These are phyloP conservation scores for Pteruthius melanotis DNA, from an alignment of 2,113 vertebrate species.

Conservation along the genomic window DNA sequence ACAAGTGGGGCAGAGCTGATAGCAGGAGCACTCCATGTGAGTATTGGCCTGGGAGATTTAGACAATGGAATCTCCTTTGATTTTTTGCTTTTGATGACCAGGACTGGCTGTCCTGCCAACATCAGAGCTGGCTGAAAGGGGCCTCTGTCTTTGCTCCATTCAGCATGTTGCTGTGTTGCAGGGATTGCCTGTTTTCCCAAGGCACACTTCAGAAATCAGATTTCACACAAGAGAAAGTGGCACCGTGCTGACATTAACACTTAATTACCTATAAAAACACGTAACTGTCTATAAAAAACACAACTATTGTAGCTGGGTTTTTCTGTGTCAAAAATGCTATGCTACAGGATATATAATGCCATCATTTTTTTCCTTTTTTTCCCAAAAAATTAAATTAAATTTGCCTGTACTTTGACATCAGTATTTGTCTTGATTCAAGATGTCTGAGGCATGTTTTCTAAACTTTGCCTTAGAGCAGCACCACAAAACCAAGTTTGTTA, in stretches of 20 bases:
- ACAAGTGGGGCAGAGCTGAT: conserved; percentile 79
- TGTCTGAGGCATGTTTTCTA: background rate
- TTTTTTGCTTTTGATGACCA: background rate
- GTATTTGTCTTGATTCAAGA: background rate
- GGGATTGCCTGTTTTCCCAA: conserved; percentile 1
- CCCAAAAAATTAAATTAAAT: background rate
- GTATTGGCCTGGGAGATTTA: conserved; percentile 30
- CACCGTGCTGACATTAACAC: background rate
- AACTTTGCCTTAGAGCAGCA: background rate
- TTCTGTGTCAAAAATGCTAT: background rate
- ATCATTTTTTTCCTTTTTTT: background rate
- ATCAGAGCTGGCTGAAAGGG: conserved; percentile 23
- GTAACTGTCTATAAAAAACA: background rate
- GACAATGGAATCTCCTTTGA: background rate
- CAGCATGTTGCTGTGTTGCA: background rate
- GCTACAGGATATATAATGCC: background rate
- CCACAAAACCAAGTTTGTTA: background rate
- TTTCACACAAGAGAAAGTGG: conserved; percentile 3
- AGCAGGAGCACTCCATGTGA: conserved; percentile 80
- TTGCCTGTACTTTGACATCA: background rate
- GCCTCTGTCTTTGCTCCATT: background rate
- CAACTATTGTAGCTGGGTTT: background rate
- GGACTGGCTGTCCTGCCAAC: conserved; percentile 21
- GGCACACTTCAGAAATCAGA: conserved; percentile 14
- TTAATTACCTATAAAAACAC: background rate